phyloP scores from a whole-genome alignment of 2,888 invertebrate species.

The Noctua comes region DNA sequence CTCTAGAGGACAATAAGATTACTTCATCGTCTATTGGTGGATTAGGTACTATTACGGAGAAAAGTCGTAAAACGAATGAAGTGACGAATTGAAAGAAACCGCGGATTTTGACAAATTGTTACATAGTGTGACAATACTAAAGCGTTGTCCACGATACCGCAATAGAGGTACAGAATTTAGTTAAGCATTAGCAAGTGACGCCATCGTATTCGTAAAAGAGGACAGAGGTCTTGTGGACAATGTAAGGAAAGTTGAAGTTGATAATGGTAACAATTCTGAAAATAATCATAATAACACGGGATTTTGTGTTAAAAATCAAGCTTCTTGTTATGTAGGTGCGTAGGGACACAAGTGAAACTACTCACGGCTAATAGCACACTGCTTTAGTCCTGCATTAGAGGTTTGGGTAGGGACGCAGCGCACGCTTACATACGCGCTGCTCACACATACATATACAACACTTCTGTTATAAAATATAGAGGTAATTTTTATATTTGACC shows the following conservation, averaged over 20 bases:
- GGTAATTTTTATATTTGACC: background rate
- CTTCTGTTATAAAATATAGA: background rate
- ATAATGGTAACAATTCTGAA: background rate
- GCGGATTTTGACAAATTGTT: background rate
- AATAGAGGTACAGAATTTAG: background rate
- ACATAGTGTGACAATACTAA: background rate
- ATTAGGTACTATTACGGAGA: background rate
- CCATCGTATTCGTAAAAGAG: background rate
- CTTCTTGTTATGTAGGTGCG: too few species aligned
- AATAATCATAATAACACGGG: background rate
- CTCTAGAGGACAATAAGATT: slow-evolving; percentile 21
- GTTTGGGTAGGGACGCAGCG: too few species aligned
- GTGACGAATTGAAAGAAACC: background rate
- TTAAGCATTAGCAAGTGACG: background rate
- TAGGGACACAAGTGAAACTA: too few species aligned
- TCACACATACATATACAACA: too few species aligned
- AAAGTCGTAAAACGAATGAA: background rate
- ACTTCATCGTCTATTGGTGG: slow-evolving; percentile 17
- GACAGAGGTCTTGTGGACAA: background rate
- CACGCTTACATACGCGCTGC: too few species aligned
- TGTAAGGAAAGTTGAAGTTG: background rate
- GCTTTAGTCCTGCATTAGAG: too few species aligned
- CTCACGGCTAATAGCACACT: too few species aligned
- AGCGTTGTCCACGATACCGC: background rate
- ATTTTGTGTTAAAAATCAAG: background rate